These are phyloP conservation scores for Rhingia rostrata DNA, from an alignment of 2,888 invertebrate genomes.

Conservation along the genomic window DNA sequence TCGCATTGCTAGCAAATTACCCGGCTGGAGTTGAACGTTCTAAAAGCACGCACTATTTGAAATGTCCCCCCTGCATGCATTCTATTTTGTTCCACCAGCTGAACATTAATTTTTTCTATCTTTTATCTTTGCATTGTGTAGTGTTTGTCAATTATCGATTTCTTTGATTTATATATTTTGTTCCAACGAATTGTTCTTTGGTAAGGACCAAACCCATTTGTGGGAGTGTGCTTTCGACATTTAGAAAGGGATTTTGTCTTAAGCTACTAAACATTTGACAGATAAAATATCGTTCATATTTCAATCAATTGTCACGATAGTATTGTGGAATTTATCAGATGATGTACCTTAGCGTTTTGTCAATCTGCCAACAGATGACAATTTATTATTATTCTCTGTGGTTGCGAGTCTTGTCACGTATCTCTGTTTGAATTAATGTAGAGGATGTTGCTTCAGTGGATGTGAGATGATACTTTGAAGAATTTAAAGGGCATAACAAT, in stretches of 20 bases:
- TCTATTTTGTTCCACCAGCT: constrained; percentile 1
- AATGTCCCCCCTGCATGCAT: background rate
- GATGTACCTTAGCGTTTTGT: constrained; percentile 54
- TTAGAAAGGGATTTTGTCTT: constrained; percentile 4
- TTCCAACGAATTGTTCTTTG: background rate
- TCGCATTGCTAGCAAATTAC: constrained; percentile 42
- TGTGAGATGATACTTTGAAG: background rate
- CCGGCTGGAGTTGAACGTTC: constrained; percentile 54
- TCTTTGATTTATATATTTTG: constrained; percentile 29
- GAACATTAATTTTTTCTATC: background rate
- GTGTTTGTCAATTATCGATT: background rate
- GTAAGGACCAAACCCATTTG: constrained; percentile 42
- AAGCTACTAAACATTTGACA: constrained; percentile 10
- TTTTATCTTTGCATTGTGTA: background rate
- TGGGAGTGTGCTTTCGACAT: constrained; percentile 28
- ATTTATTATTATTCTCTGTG: constrained; percentile 53
- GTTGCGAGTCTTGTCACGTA: constrained; percentile 63
- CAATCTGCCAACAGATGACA: constrained; percentile 50
- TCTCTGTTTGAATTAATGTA: constrained; percentile 19
- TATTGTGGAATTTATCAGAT: constrained; percentile 53
- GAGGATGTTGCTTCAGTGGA: constrained; percentile 10
- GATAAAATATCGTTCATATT: constrained; percentile 58
- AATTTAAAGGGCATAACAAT: background rate
- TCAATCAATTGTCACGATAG: constrained; percentile 65
- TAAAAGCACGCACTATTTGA: constrained; percentile 51